Evolutionary conservation across 2,888 invertebrate genomes (phyloP).

Genomic region (Dione vanillae): DNA sequence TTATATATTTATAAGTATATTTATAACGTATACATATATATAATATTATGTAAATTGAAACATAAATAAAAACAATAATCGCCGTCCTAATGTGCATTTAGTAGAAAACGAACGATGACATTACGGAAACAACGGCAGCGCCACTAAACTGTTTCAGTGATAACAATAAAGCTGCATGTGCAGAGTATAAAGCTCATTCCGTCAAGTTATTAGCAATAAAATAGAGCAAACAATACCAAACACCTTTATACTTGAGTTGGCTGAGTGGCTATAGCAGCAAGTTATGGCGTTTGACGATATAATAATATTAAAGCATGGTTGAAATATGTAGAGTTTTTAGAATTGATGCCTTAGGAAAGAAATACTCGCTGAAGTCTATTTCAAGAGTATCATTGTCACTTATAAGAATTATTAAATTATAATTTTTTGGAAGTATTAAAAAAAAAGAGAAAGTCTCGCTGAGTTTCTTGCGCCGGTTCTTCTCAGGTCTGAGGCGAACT

Average conservation of each 20-base stretch:
- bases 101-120: slow-evolving; percentile 46
- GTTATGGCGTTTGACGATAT: slow-evolving; percentile 33
- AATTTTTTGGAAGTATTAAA: too few species aligned
- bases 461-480: too few species aligned
- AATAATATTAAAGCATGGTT: neutral
- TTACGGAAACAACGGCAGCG: slow-evolving; percentile 46
- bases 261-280: slow-evolving; percentile 25
- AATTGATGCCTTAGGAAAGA: too few species aligned
- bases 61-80: neutral
- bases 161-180: slow-evolving; percentile 50
- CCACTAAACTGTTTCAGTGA: slow-evolving; percentile 50
- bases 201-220: slow-evolving; percentile 50
- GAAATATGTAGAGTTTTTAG: neutral
- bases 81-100: neutral
- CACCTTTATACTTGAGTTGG: slow-evolving; percentile 35
- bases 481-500: too few species aligned
- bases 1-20: too few species aligned
- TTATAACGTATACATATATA: too few species aligned
- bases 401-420: too few species aligned
- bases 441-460: too few species aligned
- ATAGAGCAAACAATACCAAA: slow-evolving; percentile 47
- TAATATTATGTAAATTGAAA: neutral
- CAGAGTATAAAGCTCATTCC: slow-evolving; percentile 47
- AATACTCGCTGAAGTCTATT: too few species aligned
- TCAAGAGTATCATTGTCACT: too few species aligned